phyloP scores from a whole-genome alignment of 2,113 vertebrate species.

The Ceyx melanurus region DNA sequence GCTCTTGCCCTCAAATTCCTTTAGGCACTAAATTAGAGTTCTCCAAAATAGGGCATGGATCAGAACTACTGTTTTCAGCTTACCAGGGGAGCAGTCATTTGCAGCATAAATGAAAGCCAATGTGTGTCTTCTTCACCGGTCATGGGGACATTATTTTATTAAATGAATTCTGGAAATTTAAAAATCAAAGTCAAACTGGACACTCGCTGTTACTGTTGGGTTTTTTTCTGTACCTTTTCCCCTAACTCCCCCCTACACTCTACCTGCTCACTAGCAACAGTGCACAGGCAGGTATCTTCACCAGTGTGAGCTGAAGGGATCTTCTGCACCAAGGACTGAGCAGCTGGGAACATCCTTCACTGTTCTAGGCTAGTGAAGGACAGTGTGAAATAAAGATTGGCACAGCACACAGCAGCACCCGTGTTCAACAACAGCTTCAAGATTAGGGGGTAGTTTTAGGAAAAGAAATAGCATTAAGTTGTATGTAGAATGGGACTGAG shows the following conservation, averaged over 20 bases:
- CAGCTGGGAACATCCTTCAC: background rate
- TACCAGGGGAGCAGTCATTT: background rate
- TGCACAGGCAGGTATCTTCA: background rate
- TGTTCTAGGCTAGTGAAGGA: background rate
- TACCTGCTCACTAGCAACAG: background rate
- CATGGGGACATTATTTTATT: background rate
- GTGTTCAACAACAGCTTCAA: background rate
- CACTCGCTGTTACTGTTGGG: no score
- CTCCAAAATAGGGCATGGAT: slow-evolving; percentile 40
- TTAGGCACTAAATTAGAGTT: slow-evolving; percentile 19
- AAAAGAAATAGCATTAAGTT: background rate
- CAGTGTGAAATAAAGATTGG: background rate
- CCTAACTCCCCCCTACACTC: background rate
- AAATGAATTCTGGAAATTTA: background rate
- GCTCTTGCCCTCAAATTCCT: slow-evolving; percentile 26
- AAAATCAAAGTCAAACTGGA: background rate
- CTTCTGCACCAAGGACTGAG: background rate
- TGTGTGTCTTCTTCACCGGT: background rate
- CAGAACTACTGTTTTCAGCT: background rate
- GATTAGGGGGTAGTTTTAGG: background rate
- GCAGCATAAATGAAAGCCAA: background rate
- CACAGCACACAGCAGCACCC: background rate
- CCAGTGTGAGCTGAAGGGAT: background rate
- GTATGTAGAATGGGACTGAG: background rate
- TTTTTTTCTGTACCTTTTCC: background rate